Evolutionary conservation across 2,888 invertebrate genomes (phyloP), one percentile per base, ranked within the genome.

Genomic region (Tenthredo livida): DNA sequence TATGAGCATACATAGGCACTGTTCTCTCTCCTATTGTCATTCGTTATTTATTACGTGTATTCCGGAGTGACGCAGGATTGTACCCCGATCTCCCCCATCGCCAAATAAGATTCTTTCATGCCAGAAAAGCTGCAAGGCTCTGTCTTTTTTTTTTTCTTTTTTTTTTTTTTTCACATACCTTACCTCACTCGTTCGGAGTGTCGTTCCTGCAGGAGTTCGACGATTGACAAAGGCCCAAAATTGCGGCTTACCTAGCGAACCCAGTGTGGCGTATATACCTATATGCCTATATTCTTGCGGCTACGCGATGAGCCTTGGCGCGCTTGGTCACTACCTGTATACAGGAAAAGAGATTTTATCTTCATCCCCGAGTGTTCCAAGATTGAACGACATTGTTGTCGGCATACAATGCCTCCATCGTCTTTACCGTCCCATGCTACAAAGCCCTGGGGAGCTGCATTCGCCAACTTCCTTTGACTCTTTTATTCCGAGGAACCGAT

Each of bases 331-430:
- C 72, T 73, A n/a, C 10, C 43, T 73, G 43, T 40, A 73, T 43
- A 9, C 10, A 33, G 33, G 25, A 21, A 43, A 73, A 43, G 21
- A 73, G 72, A 73, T 73, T 73, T 73, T 73, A 73, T 73, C 72
- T 43, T 43, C 43, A 21, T 73, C 40, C 37, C 15, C 80, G 58
- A 61, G 61, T 61, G 58, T 80, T 61, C 80, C 80, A 80, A 80
- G 80, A 80, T 80, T 80, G 80, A 80, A 80, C 40, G 80, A 80
- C 80, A 80, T 80, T 80, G 80, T 80, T 80, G 80, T 40, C 25
- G 40, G 40, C 80, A 61, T n/a, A 80, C 80, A 80, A 80, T 80
- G 80, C 80, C n/a, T 47, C 77, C 54, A 33, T 61, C 80, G 80
- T 50, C 80, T 80, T 47, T 50, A 80, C 80, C 58, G 40, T 15